These are phyloP conservation scores for Scleropages formosus DNA, from an alignment of 2,797 vertebrate species.

Conservation along the genomic window DNA sequence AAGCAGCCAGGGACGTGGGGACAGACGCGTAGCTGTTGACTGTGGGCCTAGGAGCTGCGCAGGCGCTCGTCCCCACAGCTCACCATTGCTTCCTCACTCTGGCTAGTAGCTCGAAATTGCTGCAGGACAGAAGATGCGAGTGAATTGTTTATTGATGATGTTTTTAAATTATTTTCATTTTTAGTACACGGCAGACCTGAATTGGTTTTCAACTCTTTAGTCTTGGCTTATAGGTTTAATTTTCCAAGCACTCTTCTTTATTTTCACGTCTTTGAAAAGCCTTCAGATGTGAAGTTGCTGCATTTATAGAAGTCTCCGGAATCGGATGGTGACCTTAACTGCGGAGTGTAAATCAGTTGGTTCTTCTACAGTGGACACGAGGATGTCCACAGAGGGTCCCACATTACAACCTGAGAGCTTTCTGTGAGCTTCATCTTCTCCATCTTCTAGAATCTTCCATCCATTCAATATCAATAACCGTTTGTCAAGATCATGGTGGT, in stretches of 20 bases:
- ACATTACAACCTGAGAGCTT: neutral
- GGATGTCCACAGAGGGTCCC: neutral
- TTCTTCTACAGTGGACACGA: neutral
- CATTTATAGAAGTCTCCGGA: neutral
- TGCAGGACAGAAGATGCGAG: neutral
- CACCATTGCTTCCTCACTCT: neutral
- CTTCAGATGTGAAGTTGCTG: too few relatives aligned
- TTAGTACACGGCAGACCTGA: neutral
- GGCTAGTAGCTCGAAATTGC: conserved; percentile 1
- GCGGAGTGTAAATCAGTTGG: neutral
- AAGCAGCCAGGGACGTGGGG: conserved; percentile 8
- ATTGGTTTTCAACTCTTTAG: neutral
- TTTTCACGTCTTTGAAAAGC: neutral
- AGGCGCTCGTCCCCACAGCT: neutral
- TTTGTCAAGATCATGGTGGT: too few relatives aligned
- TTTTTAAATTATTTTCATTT: neutral
- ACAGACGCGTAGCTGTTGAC: neutral
- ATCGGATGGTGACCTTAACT: neutral
- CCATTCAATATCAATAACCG: too few relatives aligned
- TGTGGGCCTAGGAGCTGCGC: neutral
- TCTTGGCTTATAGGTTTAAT: conserved; percentile 10
- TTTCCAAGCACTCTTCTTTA: neutral
- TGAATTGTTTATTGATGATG: neutral
- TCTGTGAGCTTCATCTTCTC: neutral
- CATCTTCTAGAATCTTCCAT: neutral